phyloP scores from a whole-genome alignment of 2,888 invertebrate species.

The Pheosia gnoma region DNA sequence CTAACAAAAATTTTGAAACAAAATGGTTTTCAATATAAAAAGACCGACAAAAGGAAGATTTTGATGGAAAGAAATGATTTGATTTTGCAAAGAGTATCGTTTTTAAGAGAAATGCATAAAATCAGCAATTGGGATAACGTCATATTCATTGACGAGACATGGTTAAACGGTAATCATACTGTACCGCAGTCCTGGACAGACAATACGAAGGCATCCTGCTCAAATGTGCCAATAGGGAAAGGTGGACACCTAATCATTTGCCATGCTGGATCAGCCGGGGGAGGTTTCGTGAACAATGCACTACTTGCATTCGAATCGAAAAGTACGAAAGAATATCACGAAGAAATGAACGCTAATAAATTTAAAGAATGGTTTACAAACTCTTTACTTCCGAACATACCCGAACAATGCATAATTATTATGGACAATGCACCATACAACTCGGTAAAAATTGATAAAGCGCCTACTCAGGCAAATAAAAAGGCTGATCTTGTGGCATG shows the following conservation, averaged over 20 bases:
- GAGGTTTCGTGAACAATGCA: conserved; percentile 9
- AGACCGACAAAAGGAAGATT: conserved; percentile 8
- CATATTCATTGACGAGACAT: conserved; percentile 27
- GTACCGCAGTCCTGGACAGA: conserved; percentile 8
- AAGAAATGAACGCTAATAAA: conserved; percentile 10
- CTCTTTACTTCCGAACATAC: conserved; percentile 12
- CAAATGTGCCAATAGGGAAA: conserved; percentile 15
- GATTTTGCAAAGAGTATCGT: conserved; percentile 1
- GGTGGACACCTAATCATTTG: conserved; percentile 14
- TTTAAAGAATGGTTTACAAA: conserved; percentile 8
- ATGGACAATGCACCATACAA: conserved; percentile 20
- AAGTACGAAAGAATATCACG: conserved; percentile 12
- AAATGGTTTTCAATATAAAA: conserved; percentile 8
- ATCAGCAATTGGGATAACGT: conserved; percentile 16
- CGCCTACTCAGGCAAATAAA: conserved; percentile 18
- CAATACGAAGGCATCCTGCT: conserved; percentile 5
- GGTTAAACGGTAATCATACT: conserved; percentile 22
- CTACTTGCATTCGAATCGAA: conserved; percentile 12
- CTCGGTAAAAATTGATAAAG: conserved; percentile 22
- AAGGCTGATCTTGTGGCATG: conserved; percentile 22
- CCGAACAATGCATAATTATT: conserved; percentile 14
- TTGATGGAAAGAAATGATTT: conserved; percentile 5
- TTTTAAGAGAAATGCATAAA: conserved; percentile 7
- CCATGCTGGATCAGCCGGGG: conserved; percentile 3
- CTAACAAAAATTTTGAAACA: conserved; percentile 7